Base-by-base conservation (phyloP, 2,797 vertebrate species). In the Coracias cyanogaster region DNA sequence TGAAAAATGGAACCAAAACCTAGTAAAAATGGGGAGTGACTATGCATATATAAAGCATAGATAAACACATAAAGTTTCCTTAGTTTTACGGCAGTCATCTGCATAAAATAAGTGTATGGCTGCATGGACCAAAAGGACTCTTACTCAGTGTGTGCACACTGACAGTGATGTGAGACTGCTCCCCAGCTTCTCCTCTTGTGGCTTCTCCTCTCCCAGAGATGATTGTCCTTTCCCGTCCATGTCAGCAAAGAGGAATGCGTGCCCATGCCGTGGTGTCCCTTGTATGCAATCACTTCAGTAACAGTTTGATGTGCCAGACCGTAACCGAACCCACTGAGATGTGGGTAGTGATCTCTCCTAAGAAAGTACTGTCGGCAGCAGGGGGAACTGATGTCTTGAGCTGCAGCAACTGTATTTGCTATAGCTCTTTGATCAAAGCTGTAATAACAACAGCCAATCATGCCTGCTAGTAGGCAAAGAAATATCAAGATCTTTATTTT, bases 221-320 rank as follows among this genome's bases (percentile, higher is more conserved):
- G 0, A 58, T 18, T 35, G n/a, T 49, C 26, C 45, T 67, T 94
- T 72, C 69, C 83, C 12, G 3, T 33, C 41, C n/a, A 22, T 61
- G 54, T 89, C 89, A 77, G 78, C 81, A 62, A 10, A 76, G 73
- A 84, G 73, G 21, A 95, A 58, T 58, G 57, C 52, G 52, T 64
- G 24, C 33, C 86, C 45, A 6, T 54, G 69, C 49, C 0, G 0
- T 74, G 35, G 48, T 73, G 33, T 81, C 58, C 65, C 65, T 37
- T 83, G 80, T 31, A 69, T 35, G 66, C 49, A 48, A 3, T 67
- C 57, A 49, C 28, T 10, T 14, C 31, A 64, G 61, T 86, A 90
- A 62, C 14, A 65, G 54, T 86, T 89, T 43, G 65, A 79, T 3
- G 0, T 29, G 35, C 41, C 74, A 55, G 37, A 35, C 24, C 69